These are phyloP conservation scores for Carcharodon carcharias DNA, from an alignment of 2,797 vertebrate species.

Conservation along the genomic window DNA sequence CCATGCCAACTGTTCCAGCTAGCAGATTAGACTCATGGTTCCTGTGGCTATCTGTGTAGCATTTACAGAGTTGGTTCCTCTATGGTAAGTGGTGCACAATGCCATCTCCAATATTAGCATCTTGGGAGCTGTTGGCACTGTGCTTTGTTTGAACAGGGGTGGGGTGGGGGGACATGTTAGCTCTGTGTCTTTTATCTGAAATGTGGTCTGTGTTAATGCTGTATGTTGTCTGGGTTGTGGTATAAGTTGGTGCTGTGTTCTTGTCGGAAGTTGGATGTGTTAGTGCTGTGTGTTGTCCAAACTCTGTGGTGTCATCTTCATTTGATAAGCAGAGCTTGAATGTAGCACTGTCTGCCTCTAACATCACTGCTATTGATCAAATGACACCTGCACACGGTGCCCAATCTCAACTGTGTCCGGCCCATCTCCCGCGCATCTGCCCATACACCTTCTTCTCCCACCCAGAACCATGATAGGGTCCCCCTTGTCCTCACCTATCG, in stretches of 20 bases:
- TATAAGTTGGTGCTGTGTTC: not conserved
- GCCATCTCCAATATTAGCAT: not conserved
- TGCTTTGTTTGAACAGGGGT: not conserved
- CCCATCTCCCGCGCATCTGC: too few species aligned
- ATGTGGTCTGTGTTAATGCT: not conserved
- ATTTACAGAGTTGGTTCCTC: not conserved
- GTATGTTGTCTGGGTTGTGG: not conserved
- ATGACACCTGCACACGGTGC: not conserved
- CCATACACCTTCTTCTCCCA: too few species aligned
- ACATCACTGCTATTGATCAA: not conserved
- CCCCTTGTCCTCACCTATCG: too few species aligned
- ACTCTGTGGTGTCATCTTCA: not conserved
- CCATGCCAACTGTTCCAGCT: not conserved
- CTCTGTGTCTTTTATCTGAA: not conserved
- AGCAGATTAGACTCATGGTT: not conserved
- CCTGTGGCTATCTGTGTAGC: not conserved
- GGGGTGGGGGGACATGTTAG: not conserved
- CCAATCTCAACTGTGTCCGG: too few species aligned
- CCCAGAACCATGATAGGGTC: too few species aligned
- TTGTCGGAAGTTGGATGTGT: not conserved
- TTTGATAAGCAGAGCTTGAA: not conserved
- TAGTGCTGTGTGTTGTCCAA: not conserved
- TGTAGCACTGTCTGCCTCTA: not conserved
- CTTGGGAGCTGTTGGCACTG: not conserved
- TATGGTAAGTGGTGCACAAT: not conserved